These are phyloP conservation scores for Drosophila grimshawi DNA, from an alignment of 1,140 invertebrate species.

Conservation along the genomic window DNA sequence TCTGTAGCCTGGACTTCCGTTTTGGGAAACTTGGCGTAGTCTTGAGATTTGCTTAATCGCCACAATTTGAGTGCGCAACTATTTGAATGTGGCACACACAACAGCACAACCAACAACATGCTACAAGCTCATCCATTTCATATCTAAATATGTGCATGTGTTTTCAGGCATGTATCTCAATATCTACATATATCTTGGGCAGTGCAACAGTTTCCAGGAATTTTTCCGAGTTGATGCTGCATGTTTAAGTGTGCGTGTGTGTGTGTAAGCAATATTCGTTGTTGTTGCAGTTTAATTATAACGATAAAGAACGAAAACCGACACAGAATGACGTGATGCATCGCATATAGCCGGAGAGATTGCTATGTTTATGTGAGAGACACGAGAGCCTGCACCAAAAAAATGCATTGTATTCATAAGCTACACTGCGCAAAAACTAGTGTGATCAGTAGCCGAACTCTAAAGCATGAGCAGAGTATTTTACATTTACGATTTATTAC, in stretches of 20 bases:
- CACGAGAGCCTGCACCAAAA: neutral
- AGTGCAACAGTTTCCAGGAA: constrained; percentile 43
- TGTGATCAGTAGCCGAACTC: neutral
- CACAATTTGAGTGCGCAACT: constrained; percentile 34
- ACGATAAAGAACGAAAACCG: constrained; percentile 44
- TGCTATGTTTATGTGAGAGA: constrained; percentile 30
- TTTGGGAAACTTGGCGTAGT: constrained; percentile 39
- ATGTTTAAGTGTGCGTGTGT: constrained; percentile 19
- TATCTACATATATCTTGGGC: neutral
- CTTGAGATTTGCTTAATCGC: constrained; percentile 69
- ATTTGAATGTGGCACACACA: constrained; percentile 44
- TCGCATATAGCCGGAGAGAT: constrained; percentile 45
- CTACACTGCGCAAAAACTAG: constrained; percentile 31
- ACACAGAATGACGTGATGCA: constrained; percentile 76
- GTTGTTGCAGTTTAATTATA: constrained; percentile 75
- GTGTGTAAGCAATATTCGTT: constrained; percentile 15
- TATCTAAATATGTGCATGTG: neutral
- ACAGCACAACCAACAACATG: too few species aligned
- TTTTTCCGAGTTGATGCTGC: constrained; percentile 40
- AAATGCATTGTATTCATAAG: constrained; percentile 26
- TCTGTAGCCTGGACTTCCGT: constrained; percentile 66
- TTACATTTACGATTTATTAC: neutral
- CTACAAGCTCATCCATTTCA: neutral
- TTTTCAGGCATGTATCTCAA: neutral
- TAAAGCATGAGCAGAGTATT: too few species aligned